Base-by-base conservation (phyloP, 2,797 vertebrate genomes). In the Sebastes goodei region DNA sequence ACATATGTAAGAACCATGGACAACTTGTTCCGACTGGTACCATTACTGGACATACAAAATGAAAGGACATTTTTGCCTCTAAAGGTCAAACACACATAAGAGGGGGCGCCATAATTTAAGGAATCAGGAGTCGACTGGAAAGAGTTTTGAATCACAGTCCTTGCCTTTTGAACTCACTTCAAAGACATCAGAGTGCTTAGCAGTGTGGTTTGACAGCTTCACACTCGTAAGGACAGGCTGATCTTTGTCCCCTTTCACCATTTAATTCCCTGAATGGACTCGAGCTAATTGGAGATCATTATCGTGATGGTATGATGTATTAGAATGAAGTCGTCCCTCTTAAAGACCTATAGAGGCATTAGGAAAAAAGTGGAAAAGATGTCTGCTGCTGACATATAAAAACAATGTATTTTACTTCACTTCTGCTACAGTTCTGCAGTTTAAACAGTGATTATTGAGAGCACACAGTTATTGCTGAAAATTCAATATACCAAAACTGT, bases 261-360 rank as follows among this genome's bases (percentile, higher is more conserved):
- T 93, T 93, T 89, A 92, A 92, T 88, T 92, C 89, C 78, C 84
- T 83, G 90, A 95, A 95, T 92, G 88, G 90, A 91, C 86, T 91
- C 61, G 10, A 86, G 92, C 88, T 96, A 95, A 96, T 95, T 95
- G 90, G 82, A 91, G 91, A 92, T 93, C 84, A 94, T 95, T 95
- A 94, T 93, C 88, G 8, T 88, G 84, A 92, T 89, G 78, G 86
- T 90, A 89, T 93, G 84, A 94, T 93, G 88, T 84, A 94, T 94
- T 93, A 88, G 92, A 89, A 86, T 78, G 66, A 85, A 81, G 80
- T 88, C 52, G 59, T 85, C 74, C 84, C 79, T 91, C 87, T 91
- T 69, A 85, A 92, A 89, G 85, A 87, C 87, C 80, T 82, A 63
- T 69, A 66, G 82, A 72, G 20, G 82, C 57, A 79, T 84, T 68